A percentile compares a stretch with the other conserved stretches of the same genome.
These are phyloP conservation scores for Natrix natrix DNA, from an alignment of 2,797 vertebrate species.

Conservation along the genomic window DNA sequence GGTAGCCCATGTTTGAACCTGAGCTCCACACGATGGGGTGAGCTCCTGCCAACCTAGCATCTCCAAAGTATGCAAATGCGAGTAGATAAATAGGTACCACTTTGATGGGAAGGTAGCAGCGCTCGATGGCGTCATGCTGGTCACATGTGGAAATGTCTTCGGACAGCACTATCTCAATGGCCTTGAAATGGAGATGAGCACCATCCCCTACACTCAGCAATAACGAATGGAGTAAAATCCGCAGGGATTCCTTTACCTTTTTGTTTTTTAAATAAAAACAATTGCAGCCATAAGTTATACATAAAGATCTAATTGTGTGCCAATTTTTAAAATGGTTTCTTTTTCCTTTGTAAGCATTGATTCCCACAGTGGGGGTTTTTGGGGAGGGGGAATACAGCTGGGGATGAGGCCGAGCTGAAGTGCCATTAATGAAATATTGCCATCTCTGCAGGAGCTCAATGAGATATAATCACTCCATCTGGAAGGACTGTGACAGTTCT, in stretches of 20 bases:
- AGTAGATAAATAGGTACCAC: background rate
- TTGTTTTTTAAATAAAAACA: background rate
- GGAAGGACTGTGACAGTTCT: background rate
- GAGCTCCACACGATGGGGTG: too few relatives aligned
- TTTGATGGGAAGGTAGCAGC: background rate
- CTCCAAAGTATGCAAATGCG: background rate
- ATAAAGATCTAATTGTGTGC: background rate
- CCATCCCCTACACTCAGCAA: background rate
- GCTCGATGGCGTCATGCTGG: background rate
- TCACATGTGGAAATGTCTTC: background rate
- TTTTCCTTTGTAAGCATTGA: background rate
- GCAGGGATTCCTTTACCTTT: background rate
- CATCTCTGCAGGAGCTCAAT: constrained; percentile 25
- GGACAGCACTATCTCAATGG: background rate
- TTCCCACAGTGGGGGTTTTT: background rate
- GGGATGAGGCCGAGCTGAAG: background rate
- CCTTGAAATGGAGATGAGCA: background rate
- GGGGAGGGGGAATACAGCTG: background rate
- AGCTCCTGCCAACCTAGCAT: background rate
- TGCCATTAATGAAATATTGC: constrained; percentile 10
- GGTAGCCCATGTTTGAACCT: too few relatives aligned
- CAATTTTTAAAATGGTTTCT: too few relatives aligned
- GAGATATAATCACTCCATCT: constrained; percentile 34
- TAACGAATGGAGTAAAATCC: background rate
- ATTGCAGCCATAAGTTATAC: background rate